These are phyloP conservation scores for Oreochromis tanganicae DNA, from an alignment of 2,113 vertebrate species.

Conservation along the genomic window DNA sequence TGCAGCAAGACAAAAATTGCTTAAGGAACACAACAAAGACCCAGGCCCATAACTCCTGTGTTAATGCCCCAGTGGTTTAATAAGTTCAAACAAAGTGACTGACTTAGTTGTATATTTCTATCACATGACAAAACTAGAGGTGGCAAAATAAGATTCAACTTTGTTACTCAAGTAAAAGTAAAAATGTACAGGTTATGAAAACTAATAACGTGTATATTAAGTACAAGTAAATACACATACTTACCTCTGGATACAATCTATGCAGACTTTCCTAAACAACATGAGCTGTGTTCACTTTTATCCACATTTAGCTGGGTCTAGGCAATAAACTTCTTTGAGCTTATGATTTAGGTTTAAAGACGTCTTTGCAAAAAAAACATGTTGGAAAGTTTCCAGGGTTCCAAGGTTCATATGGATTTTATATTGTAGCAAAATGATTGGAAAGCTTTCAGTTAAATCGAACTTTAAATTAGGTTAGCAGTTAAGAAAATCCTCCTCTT, in stretches of 20 bases:
- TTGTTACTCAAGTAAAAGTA: neutral
- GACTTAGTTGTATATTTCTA: neutral
- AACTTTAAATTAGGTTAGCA: neutral
- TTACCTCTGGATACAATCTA: neutral
- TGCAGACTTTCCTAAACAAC: neutral
- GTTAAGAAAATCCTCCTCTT: neutral
- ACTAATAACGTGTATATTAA: neutral
- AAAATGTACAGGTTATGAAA: neutral
- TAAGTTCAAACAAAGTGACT: neutral
- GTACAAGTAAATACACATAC: neutral
- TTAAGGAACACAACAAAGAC: neutral
- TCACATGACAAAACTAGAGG: neutral
- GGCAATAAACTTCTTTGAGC: neutral
- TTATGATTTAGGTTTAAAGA: neutral
- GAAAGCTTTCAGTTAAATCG: neutral
- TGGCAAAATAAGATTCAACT: neutral
- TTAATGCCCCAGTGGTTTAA: neutral
- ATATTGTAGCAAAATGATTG: neutral
- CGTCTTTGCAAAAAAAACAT: neutral
- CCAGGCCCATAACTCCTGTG: neutral
- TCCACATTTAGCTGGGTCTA: neutral
- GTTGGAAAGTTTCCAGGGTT: neutral
- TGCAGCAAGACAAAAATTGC: neutral
- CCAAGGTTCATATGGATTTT: too few species aligned
- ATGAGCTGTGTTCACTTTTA: neutral